Evolutionary conservation across 2,797 vertebrate genomes (phyloP).

Genomic region (Enteromius fasciolatus): DNA sequence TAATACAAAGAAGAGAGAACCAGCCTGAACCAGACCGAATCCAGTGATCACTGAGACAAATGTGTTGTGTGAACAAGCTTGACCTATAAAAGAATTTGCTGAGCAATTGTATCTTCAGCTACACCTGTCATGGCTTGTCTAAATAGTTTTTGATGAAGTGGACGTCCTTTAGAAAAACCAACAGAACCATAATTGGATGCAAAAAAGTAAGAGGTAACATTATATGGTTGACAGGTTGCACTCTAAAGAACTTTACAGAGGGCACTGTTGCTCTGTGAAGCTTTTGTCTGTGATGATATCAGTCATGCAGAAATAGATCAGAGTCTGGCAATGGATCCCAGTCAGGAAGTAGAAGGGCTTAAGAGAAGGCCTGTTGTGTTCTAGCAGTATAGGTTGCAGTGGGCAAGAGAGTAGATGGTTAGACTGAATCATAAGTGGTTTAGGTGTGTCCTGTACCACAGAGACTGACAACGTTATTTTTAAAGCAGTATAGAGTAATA

Average conservation of each 20-base stretch:
- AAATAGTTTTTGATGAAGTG: background rate
- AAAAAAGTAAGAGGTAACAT: background rate
- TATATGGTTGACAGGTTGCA: background rate
- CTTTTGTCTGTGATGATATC: slow-evolving; percentile 35
- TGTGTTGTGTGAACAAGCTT: slow-evolving; percentile 1
- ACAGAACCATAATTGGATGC: background rate
- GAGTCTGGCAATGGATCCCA: slow-evolving; percentile 37
- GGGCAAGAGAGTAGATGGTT: background rate
- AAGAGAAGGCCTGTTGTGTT: slow-evolving; percentile 32
- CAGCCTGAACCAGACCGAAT: background rate
- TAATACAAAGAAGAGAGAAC: background rate
- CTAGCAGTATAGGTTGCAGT: background rate
- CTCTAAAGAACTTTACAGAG: slow-evolving; percentile 7
- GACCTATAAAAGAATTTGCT: slow-evolving; percentile 1
- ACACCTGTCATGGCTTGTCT: slow-evolving; percentile 39
- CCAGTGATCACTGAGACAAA: background rate
- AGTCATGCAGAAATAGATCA: slow-evolving; percentile 45
- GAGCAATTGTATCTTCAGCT: slow-evolving; percentile 10
- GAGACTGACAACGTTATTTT: slow-evolving; percentile 13
- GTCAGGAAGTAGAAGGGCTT: slow-evolving; percentile 39
- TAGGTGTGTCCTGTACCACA: slow-evolving; percentile 51
- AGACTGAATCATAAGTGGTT: slow-evolving; percentile 38
- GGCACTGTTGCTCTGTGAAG: slow-evolving; percentile 4
- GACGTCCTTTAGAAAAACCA: background rate
- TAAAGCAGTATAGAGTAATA: background rate